Evolutionary conservation across 2,797 vertebrate genomes (phyloP).

Genomic region (Kryptolebias ocellatus): DNA sequence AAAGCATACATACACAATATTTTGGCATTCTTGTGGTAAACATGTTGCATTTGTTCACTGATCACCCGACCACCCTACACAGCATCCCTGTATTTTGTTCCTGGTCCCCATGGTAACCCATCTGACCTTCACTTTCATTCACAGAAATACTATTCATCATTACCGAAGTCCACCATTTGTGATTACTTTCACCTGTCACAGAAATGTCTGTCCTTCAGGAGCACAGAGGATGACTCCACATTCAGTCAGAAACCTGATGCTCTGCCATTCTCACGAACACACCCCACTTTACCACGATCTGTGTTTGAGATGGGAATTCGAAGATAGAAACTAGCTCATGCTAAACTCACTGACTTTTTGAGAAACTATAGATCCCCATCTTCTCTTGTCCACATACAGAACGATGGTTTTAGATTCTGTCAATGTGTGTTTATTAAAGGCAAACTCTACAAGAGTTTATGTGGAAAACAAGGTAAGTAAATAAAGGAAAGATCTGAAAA

Average conservation of each 20-base stretch:
- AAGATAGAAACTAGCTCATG: background rate
- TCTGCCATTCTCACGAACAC: background rate
- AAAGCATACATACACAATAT: background rate
- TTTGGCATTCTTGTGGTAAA: background rate
- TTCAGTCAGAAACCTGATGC: constrained; percentile 8
- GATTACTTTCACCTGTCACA: constrained; percentile 4
- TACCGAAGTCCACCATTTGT: background rate
- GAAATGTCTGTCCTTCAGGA: constrained; percentile 1
- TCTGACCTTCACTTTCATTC: constrained; percentile 17
- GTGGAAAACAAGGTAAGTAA: too few relatives aligned
- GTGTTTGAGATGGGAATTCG: constrained; percentile 5
- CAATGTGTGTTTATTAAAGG: too few relatives aligned
- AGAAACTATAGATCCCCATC: background rate
- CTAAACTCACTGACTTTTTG: background rate
- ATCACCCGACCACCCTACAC: background rate
- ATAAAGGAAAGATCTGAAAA: too few relatives aligned
- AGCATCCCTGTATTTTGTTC: background rate
- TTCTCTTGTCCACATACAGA: background rate
- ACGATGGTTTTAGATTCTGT: background rate
- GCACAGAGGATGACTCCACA: background rate
- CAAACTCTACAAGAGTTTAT: too few relatives aligned
- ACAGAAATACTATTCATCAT: constrained; percentile 5
- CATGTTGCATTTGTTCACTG: background rate
- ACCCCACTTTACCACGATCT: background rate
- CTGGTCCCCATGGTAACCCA: constrained; percentile 18